These are phyloP conservation scores for Ia io DNA, from an alignment of 2,113 vertebrate species.

Conservation along the genomic window DNA sequence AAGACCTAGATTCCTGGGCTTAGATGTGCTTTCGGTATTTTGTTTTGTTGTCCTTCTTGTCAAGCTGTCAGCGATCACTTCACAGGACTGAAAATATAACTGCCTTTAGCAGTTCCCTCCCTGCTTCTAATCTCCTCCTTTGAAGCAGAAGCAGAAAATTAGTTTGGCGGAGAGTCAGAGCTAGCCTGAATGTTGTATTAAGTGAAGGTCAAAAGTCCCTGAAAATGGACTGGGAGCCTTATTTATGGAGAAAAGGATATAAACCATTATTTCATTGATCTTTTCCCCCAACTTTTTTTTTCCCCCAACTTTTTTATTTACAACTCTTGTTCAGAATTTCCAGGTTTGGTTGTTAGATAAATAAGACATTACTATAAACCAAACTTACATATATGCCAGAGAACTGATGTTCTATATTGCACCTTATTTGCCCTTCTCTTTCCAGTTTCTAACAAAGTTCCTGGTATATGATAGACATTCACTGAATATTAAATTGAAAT, in stretches of 20 bases:
- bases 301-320: neutral
- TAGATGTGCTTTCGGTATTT: neutral
- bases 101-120: slow-evolving; percentile 3
- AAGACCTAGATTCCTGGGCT: neutral
- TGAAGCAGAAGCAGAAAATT: slow-evolving; percentile 58
- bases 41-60: slow-evolving; percentile 19
- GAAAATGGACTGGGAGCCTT: neutral
- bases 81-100: slow-evolving; percentile 30
- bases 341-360: neutral
- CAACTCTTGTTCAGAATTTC: neutral
- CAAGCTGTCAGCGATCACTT: slow-evolving; percentile 24
- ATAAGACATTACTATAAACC: neutral
- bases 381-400: neutral
- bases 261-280: neutral
- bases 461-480: neutral
- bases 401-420: neutral
- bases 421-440: neutral
- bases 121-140: slow-evolving; percentile 29
- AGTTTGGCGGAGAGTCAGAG: slow-evolving; percentile 50
- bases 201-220: neutral
- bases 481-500: neutral
- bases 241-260: slow-evolving; percentile 1
- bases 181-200: neutral
- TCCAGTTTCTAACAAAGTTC: neutral
- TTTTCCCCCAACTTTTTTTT: neutral